Evolutionary conservation across 2,888 invertebrate species (phyloP), one percentile per base, ranked within the genome.

Genomic region (Linyphia triangularis): DNA sequence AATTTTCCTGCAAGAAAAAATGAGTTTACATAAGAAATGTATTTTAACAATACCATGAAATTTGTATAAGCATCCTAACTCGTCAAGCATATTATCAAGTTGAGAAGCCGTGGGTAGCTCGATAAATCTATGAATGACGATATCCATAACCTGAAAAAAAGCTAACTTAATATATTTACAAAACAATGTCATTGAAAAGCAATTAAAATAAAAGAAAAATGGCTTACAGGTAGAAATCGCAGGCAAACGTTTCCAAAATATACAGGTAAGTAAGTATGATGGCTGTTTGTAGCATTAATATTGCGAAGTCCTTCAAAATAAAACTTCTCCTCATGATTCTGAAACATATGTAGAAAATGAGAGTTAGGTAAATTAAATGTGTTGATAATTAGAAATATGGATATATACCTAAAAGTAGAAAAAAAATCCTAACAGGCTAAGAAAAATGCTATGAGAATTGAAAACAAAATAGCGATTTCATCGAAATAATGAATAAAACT

Each of bases 191-290:
- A 51, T 13, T 26, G n/a, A 30, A 9, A 63, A n/a, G n/a, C n/a
- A n/a, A n/a, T n/a, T n/a, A n/a, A n/a, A n/a, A n/a, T n/a, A n/a
- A n/a, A n/a, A n/a, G 5, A 22, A n/a, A 77, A 16, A 57, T 33
- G 85, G 82, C 13, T 81, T 91, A 94, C 95, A 0, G 99, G 98
- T 51, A 99, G 94, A 93, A 99, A 98, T 85, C 98, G 93, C 0
- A 99, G 94, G 92, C 98, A 99, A n/a, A 99, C 97, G 92, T 99
- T 99, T 89, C 98, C 97, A 92, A 98, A 96, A 92, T 98, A 98
- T 0, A 97, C 96, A 0, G 96, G 97, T 89, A 96, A 94, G 24
- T 95, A 96, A 91, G 95, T 95, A 90, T 96, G 95, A 2, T 95
- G 95, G 91, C 94, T 95, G 0, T 95, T 95, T 51, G 13, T 91